Conservation (phyloP, 2,113 vertebrate genomes). For the Conger conger region DNA sequence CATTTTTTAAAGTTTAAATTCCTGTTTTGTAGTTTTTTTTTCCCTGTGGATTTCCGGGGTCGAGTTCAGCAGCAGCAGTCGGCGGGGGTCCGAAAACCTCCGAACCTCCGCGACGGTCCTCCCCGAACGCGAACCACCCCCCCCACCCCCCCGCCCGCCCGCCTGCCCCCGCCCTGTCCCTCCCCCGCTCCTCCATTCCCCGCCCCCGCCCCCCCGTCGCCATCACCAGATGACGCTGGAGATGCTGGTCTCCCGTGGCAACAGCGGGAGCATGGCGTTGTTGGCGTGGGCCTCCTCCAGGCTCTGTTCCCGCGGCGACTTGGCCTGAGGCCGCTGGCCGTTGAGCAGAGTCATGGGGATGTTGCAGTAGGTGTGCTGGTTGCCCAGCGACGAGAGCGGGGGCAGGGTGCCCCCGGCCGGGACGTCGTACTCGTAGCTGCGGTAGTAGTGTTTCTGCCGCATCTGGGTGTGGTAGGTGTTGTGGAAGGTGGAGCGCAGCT, state of each 20-base stretch:
- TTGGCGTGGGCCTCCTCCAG: slow-evolving; percentile 95
- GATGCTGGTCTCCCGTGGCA: slow-evolving; percentile 98
- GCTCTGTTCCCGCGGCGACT: slow-evolving; percentile 90
- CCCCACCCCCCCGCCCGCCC: not conserved
- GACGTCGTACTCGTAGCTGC: slow-evolving; percentile 95
- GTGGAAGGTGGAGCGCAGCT: slow-evolving; percentile 94
- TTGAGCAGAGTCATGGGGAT: slow-evolving; percentile 99
- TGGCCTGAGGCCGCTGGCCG: slow-evolving; percentile 91
- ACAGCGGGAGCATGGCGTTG: slow-evolving; percentile 95
- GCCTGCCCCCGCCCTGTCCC: slow-evolving; percentile 51
- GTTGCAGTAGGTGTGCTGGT: slow-evolving; percentile 99
- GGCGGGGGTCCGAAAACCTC: slow-evolving; percentile 78
- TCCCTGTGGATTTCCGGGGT: slow-evolving; percentile 72
- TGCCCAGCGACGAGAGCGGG: slow-evolving; percentile 87
- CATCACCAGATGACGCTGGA: slow-evolving; percentile 98
- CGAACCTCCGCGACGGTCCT: slow-evolving; percentile 33
- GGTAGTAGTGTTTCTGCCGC: slow-evolving; percentile 99
- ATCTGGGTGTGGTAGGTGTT: slow-evolving; percentile 97
- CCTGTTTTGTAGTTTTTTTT: slow-evolving; percentile 40
- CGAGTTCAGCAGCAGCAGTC: slow-evolving; percentile 83
- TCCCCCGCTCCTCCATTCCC: not conserved
- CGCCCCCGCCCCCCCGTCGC: slow-evolving; percentile 42
- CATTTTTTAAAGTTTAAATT: not conserved
- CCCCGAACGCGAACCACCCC: not conserved
- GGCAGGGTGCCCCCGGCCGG: slow-evolving; percentile 92